These are phyloP conservation scores for Fulica atra DNA, from an alignment of 2,113 vertebrate species.

Conservation along the genomic window DNA sequence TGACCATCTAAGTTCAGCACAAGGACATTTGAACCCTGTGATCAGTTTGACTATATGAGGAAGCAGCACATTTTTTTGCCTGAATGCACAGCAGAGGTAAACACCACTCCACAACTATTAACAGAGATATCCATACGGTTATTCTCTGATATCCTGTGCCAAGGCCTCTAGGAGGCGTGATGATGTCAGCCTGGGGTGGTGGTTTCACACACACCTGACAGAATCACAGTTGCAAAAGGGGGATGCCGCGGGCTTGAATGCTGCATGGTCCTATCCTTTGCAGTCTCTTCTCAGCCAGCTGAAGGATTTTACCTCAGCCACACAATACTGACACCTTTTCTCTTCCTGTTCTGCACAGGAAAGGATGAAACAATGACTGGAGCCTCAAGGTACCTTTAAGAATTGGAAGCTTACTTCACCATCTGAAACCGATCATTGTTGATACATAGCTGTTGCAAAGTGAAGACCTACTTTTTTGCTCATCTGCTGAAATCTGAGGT, in stretches of 20 bases:
- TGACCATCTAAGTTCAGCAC: neutral
- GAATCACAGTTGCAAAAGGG: neutral
- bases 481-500: neutral
- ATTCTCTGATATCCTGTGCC: neutral
- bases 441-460: neutral
- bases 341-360: neutral
- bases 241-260: neutral
- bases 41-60: neutral
- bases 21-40: neutral
- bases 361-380: neutral
- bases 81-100: neutral
- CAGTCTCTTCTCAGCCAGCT: neutral
- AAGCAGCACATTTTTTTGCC: neutral
- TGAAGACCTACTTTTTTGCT: neutral
- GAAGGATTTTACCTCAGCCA: neutral
- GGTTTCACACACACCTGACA: neutral
- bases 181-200: neutral
- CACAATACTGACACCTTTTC: neutral
- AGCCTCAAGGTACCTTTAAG: neutral
- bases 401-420: neutral
- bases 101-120: neutral
- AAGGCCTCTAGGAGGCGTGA: neutral
- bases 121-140: neutral
- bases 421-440: neutral
- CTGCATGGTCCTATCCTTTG: neutral